Base-by-base conservation (phyloP, 2,888 invertebrate genomes). In the Brachyopa scutellaris region DNA sequence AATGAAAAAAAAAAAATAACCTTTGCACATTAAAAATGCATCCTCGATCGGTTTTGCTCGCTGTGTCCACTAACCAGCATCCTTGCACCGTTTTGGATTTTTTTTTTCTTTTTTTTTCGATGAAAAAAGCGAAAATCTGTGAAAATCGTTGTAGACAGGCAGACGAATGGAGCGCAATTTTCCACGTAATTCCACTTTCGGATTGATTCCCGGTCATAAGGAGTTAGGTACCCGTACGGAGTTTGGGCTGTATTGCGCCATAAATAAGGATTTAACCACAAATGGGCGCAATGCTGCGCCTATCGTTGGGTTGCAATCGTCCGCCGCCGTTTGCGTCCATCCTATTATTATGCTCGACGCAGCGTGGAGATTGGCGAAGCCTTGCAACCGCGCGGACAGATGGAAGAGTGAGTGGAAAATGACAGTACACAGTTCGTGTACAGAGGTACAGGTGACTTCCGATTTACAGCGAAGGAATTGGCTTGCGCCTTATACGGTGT, bases 391-490 rank as follows among this genome's bases (percentile, higher is more conserved):
- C 6, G 26, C 31, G 69, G 73, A 47, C 69, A 80, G 74, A 80
- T 64, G 74, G 74, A 21, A 45, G 74, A 74, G 62, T 64, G 80
- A 80, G 82, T 66, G 66, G 70, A 47, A 77, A 66, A 66, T 76
- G 82, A 82, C 82, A 76, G 70, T 76, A 61, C 76, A 64, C 70
- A 61, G 70, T 59, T 55, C 73, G 59, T 53, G 66, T n/a, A n/a
- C n/a, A n/a, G n/a, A n/a, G n/a, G n/a, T n/a, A n/a, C 76, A 82
- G 82, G 76, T 82, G 82, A 82, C 70, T 82, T 70, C 76, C 82
- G 70, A 66, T 76, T 76, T 59, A 51, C 29, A 17, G 62, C 53
- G 19, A n/a, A n/a, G n/a, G n/a, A n/a, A n/a, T n/a, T n/a, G n/a
- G n/a, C n/a, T n/a, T n/a, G n/a, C n/a, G n/a, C n/a, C n/a, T n/a